Evolutionary conservation across 2,797 vertebrate species (phyloP), one percentile per base, ranked within the genome.

Genomic region (Eutrigla gurnardus): DNA sequence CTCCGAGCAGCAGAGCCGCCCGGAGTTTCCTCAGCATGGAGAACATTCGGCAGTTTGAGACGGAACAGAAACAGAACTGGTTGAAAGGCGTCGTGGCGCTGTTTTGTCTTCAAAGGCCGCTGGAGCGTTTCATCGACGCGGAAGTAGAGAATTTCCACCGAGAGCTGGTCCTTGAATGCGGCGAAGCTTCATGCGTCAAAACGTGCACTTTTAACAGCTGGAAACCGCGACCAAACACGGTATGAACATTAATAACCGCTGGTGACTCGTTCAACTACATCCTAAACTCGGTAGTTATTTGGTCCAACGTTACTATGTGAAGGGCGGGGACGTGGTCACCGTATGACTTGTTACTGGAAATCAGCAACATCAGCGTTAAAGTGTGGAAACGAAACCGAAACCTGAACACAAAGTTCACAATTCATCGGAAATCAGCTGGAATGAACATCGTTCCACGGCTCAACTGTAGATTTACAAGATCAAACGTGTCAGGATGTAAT

Each of bases 141-240:
- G 18, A 61, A 5, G 5, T 15, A 0, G 40, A 2, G 2, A 5
- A 1, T 9, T 61, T 45, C 13, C 13, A 43, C 40, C 6, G 0
- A 4, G 7, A 5, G 5, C 25, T 61, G 25, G 12, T 2, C 7
- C 3, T 1, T 0, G 0, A 45, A 17, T 33, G 18, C 40, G 59
- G 5, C 25, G 0, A 0, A 2, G 1, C 8, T 4, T 0, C 0
- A 11, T 60, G 58, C 4, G 58, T 0, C 6, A 42, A 42, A 1
- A 32, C 4, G 0, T 60, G 39, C 12, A 3, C 25, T 7, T 32
- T 42, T 0, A 42, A 25, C 2, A 25, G 8, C 39, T 42, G 39
- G 39, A 46, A 61, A 33, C 42, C 42, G 10, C 40, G 12, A 13
- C 39, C 18, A 4, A 60, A 42, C 1, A 6, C 42, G 39, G 54